Conservation (phyloP, 2,797 vertebrate species). For the Loriculus beryllinus region DNA sequence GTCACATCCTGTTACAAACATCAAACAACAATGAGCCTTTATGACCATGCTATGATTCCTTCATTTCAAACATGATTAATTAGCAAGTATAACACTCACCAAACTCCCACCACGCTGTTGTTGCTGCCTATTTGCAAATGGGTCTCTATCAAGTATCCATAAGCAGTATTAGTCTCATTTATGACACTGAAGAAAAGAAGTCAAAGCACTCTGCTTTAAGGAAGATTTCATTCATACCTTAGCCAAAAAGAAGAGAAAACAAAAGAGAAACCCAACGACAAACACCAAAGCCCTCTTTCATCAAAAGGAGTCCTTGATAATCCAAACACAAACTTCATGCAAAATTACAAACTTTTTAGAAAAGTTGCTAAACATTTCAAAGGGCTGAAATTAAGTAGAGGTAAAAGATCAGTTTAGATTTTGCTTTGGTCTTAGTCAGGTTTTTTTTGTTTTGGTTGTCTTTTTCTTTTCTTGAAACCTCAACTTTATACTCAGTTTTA, state of each 20-base stretch:
- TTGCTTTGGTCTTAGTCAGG: not conserved
- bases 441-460: not conserved
- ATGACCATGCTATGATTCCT: conserved; percentile 72
- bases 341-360: not conserved
- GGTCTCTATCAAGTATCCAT: conserved; percentile 54
- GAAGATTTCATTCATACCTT: conserved; percentile 28
- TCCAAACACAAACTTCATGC: conserved; percentile 1
- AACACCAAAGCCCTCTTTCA: not conserved
- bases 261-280: not conserved
- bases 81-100: conserved; percentile 72
- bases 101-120: conserved; percentile 68
- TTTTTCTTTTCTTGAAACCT: not conserved
- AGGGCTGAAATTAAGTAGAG: not conserved
- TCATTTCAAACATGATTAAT: conserved; percentile 74
- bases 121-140: conserved; percentile 62
- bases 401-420: not conserved
- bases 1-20: conserved; percentile 71
- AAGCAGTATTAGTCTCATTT: conserved; percentile 48
- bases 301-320: not conserved
- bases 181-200: conserved; percentile 16
- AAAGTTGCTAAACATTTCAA: not conserved
- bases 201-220: conserved; percentile 32
- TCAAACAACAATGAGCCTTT: conserved; percentile 74
- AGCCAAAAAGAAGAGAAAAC: not conserved
- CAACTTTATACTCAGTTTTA: not conserved